These are phyloP conservation scores for Morpho deidamia DNA, from an alignment of 2,888 invertebrate genomes.

Conservation along the genomic window DNA sequence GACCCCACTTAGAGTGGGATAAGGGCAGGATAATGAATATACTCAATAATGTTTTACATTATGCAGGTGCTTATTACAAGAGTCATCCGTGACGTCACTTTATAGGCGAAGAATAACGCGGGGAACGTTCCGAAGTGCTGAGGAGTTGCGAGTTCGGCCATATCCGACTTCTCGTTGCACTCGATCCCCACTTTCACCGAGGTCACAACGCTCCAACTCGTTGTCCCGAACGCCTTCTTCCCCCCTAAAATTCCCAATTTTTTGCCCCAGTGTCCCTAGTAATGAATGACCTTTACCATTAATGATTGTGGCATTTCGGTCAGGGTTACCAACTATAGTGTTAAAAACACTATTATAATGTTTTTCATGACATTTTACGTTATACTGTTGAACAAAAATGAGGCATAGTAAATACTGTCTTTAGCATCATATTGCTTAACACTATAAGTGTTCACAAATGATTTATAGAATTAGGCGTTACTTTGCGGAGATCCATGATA, in stretches of 20 bases:
- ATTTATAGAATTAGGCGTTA: no score
- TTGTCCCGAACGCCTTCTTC: slow-evolving; percentile 46
- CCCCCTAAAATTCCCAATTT: slow-evolving; percentile 48
- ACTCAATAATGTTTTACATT: slow-evolving; percentile 1
- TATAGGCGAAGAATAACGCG: slow-evolving; percentile 53
- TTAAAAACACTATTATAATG: no score
- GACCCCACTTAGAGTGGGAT: no score
- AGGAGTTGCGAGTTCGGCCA: slow-evolving; percentile 58
- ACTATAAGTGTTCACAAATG: no score
- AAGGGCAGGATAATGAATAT: no score
- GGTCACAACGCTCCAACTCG: slow-evolving; percentile 48
- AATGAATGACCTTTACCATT: slow-evolving; percentile 15
- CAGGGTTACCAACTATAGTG: no score
- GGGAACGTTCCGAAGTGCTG: slow-evolving; percentile 56
- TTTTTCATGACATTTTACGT: no score
- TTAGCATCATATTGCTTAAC: no score
- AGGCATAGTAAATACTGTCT: no score
- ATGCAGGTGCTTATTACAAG: slow-evolving; percentile 61
- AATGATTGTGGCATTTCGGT: not conserved
- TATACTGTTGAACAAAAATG: no score
- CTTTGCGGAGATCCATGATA: no score
- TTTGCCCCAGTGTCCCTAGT: slow-evolving; percentile 20
- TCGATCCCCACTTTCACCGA: slow-evolving; percentile 32
- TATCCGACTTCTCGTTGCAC: slow-evolving; percentile 37
- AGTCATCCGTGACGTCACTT: slow-evolving; percentile 50